These are phyloP conservation scores for Drosophila lacicola DNA, from an alignment of 2,888 invertebrate species.

Conservation along the genomic window DNA sequence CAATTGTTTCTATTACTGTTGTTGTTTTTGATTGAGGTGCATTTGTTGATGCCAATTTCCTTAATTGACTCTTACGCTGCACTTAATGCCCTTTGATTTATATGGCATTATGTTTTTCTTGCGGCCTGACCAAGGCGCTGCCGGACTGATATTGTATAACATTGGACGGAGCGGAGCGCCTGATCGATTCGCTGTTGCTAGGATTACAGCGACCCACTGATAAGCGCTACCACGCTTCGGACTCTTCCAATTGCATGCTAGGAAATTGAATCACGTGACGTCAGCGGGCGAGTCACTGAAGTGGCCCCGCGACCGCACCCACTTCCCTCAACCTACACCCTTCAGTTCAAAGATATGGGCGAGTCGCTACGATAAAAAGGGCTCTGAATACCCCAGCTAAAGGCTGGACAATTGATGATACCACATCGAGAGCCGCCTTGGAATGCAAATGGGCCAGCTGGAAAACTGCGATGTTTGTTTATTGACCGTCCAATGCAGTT, in stretches of 20 bases:
- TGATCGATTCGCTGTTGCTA: slow-evolving; percentile 41
- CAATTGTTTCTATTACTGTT: slow-evolving; percentile 12
- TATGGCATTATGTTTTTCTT: slow-evolving; percentile 37
- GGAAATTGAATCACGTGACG: slow-evolving; percentile 22
- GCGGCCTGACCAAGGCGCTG: slow-evolving; percentile 22
- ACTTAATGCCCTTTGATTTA: slow-evolving; percentile 62
- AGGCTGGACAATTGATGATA: slow-evolving; percentile 21
- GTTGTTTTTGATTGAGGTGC: slow-evolving; percentile 41
- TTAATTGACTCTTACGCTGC: slow-evolving; percentile 41
- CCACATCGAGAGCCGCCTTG: slow-evolving; percentile 4
- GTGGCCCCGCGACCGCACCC: slow-evolving; percentile 3
- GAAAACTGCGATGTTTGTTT: slow-evolving; percentile 51
- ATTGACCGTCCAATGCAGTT: slow-evolving; percentile 57
- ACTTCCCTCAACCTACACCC: not conserved
- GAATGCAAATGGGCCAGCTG: slow-evolving; percentile 56
- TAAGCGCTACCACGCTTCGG: slow-evolving; percentile 43
- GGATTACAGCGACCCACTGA: slow-evolving; percentile 51
- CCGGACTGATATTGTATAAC: slow-evolving; percentile 44
- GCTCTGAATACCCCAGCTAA: slow-evolving; percentile 21
- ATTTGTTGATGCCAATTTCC: slow-evolving; percentile 45
- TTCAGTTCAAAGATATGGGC: not conserved
- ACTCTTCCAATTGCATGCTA: slow-evolving; percentile 35
- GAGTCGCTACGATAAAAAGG: not conserved
- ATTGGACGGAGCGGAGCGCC: slow-evolving; percentile 29
- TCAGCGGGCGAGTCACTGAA: slow-evolving; percentile 10